Evolutionary conservation across 1,140 invertebrate genomes (phyloP).

Genomic region (Branchinecta lynchi): DNA sequence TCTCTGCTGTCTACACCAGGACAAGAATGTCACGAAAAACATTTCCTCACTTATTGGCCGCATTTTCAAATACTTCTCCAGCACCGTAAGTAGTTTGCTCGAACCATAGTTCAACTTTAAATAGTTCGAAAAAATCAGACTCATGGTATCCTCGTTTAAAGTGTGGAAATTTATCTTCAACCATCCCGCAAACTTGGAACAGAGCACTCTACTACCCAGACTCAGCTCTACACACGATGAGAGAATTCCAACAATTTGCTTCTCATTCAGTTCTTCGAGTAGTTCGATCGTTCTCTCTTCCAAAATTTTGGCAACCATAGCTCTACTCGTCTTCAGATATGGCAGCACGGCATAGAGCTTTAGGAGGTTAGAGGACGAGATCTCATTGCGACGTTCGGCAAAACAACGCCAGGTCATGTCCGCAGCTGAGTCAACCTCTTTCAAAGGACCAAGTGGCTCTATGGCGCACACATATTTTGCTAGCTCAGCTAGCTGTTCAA

Average conservation of each 20-base stretch:
- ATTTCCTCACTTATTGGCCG: not conserved
- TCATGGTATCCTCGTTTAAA: not conserved
- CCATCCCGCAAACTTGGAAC: not conserved
- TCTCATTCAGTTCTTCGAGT: constrained; percentile 40
- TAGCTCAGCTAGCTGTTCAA: constrained; percentile 45
- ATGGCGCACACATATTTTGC: constrained; percentile 27
- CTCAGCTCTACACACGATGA: constrained; percentile 25
- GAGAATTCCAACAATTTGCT: constrained; percentile 42
- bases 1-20: not conserved
- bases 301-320: constrained; percentile 42
- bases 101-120: not conserved
- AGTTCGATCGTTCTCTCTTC: constrained; percentile 41
- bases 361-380: constrained; percentile 41
- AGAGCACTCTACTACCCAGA: not conserved
- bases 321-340: constrained; percentile 42
- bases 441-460: not conserved
- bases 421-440: constrained; percentile 27
- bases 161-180: not conserved
- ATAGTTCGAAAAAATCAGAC: not conserved
- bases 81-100: not conserved
- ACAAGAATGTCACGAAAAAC: not conserved
- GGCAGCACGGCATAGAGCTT: constrained; percentile 41
- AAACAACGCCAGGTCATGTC: constrained; percentile 55
- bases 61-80: not conserved
- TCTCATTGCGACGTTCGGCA: constrained; percentile 39